Evolutionary conservation across 2,113 vertebrate genomes (phyloP).

Genomic region (Hypocryptadius cinnamomeus): DNA sequence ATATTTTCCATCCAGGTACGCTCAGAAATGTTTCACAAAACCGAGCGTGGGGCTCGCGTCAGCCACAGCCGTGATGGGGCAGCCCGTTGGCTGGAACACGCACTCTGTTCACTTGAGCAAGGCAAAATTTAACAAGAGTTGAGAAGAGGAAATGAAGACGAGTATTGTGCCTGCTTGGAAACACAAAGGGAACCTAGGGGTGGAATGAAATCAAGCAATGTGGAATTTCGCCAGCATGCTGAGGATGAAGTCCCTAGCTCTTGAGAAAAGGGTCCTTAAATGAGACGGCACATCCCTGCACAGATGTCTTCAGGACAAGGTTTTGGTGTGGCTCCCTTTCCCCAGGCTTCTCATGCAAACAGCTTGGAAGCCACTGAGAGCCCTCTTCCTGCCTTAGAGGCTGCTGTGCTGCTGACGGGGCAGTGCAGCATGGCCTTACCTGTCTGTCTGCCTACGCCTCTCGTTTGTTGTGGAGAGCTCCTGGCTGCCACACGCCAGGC

Average conservation of each 20-base stretch:
- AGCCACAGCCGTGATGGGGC: not conserved
- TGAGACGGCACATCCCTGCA: rapidly evolving
- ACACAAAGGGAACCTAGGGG: not conserved
- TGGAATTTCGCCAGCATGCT: not conserved
- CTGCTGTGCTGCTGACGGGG: not conserved
- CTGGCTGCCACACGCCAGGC: not conserved
- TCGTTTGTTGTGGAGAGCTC: not conserved
- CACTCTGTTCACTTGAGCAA: not conserved
- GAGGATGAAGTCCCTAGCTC: not conserved
- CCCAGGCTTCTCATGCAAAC: not conserved
- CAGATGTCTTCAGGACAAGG: not conserved
- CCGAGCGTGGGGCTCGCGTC: rapidly evolving
- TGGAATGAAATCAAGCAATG: not conserved
- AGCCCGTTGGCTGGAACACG: not conserved
- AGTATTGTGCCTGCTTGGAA: not conserved
- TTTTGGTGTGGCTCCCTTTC: not conserved
- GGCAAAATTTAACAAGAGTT: not conserved
- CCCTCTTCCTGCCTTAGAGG: not conserved
- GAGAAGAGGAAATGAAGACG: not conserved
- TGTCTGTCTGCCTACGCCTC: not conserved
- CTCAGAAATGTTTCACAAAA: not conserved
- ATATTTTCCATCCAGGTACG: not conserved
- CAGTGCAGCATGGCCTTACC: not conserved
- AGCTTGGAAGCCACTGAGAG: not conserved
- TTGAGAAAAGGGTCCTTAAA: not conserved